A percentile compares a stretch with the other conserved stretches of the same genome.
Evolutionary conservation across 2,797 vertebrate species (phyloP).

Genomic region (Sparus aurata): DNA sequence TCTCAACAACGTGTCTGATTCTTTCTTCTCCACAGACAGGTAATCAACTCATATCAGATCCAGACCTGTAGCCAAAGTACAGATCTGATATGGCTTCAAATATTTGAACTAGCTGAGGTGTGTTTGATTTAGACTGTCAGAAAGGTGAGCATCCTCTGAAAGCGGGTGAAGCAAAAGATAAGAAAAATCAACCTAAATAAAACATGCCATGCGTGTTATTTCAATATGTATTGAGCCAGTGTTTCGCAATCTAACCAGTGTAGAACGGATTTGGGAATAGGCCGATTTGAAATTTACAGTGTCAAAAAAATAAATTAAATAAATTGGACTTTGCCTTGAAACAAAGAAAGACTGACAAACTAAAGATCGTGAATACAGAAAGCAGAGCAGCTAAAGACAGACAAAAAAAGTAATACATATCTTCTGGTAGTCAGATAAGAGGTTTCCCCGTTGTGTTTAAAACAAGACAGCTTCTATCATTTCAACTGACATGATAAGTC

Average conservation of each 20-base stretch:
- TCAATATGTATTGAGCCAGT: conserved; percentile 22
- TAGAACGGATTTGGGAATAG: conserved; percentile 1
- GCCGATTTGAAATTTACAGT: conserved; percentile 19
- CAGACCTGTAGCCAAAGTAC: conserved; percentile 50
- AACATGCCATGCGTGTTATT: conserved; percentile 20
- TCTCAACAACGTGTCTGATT: conserved; percentile 46
- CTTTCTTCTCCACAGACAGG: conserved; percentile 64
- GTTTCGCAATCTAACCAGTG: conserved; percentile 25
- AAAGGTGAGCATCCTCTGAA: conserved; percentile 42
- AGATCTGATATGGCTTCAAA: conserved; percentile 51
- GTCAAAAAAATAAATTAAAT: neutral
- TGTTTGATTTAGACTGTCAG: conserved; percentile 51
- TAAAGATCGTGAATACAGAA: conserved; percentile 33
- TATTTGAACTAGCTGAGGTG: conserved; percentile 51
- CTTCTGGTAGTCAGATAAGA: conserved; percentile 46
- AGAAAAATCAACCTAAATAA: conserved; percentile 33
- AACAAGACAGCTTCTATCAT: conserved; percentile 45
- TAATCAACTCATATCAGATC: conserved; percentile 65
- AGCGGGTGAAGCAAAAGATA: conserved; percentile 27
- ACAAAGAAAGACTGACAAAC: conserved; percentile 11
- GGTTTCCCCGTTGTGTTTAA: conserved; percentile 41
- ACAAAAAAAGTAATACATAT: conserved; percentile 22
- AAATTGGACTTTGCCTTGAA: conserved; percentile 15
- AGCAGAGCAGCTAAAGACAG: conserved; percentile 29
- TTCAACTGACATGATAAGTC: conserved; percentile 29